Conservation (phyloP, 37 sponge, comb jelly and placozoan species). For the Amphimedon queenslandica region DNA sequence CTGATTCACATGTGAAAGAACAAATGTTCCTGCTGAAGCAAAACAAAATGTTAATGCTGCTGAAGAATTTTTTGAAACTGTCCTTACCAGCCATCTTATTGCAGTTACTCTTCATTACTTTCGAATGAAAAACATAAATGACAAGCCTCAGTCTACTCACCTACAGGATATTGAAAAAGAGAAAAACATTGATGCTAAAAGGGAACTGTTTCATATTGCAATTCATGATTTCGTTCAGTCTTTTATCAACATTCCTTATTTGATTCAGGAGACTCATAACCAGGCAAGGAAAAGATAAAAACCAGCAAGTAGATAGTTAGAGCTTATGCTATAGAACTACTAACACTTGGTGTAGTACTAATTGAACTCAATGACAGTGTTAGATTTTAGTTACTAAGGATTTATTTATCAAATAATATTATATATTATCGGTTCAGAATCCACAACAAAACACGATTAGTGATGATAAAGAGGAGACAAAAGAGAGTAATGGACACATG, state of each 20-base stretch:
- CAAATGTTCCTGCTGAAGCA: background rate
- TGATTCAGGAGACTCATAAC: too few relatives aligned
- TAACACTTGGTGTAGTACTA: background rate
- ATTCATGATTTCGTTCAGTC: background rate
- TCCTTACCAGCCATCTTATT: background rate
- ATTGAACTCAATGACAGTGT: background rate
- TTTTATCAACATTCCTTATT: background rate
- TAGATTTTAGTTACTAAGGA: too few relatives aligned
- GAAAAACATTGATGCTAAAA: background rate
- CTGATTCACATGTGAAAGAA: conserved; percentile 19
- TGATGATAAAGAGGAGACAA: too few relatives aligned
- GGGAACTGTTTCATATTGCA: background rate
- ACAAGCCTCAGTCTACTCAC: background rate
- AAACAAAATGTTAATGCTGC: background rate
- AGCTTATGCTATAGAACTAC: background rate
- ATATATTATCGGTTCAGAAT: too few relatives aligned
- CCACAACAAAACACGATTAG: too few relatives aligned
- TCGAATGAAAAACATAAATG: background rate
- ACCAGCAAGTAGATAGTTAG: background rate
- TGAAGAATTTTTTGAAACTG: background rate
- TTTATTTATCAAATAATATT: too few relatives aligned
- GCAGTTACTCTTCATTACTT: background rate
- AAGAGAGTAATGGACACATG: too few relatives aligned
- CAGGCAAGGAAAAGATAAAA: too few relatives aligned
- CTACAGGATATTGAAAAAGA: background rate